Conservation (phyloP, 1,140 invertebrate genomes). For the Spodoptera frugiperda region DNA sequence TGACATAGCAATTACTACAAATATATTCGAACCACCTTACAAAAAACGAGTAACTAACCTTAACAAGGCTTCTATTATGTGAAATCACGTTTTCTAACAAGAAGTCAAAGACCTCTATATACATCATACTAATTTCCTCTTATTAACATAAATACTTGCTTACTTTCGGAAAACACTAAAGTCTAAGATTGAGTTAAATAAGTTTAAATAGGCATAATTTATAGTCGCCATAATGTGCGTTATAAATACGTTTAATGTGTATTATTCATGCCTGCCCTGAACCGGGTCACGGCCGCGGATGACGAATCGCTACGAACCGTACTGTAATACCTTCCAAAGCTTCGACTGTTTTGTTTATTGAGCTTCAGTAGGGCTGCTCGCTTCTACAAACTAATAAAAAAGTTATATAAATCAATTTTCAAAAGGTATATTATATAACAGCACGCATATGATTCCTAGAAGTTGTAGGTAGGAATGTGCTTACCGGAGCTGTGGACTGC, state of each 20-base stretch:
- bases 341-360: conserved; percentile 3
- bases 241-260: conserved; percentile 20
- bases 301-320: background rate
- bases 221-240: background rate
- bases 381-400: background rate
- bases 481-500: too few relatives aligned
- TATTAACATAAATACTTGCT: conserved; percentile 1
- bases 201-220: conserved; percentile 32
- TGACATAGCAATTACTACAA: too few relatives aligned
- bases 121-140: background rate
- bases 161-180: conserved; percentile 16
- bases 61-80: conserved; percentile 1
- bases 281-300: conserved; percentile 18
- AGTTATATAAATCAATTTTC: background rate
- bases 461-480: too few relatives aligned
- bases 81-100: background rate
- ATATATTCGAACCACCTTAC: too few relatives aligned
- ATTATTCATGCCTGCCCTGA: conserved; percentile 17
- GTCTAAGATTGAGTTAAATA: conserved; percentile 20
- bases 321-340: background rate
- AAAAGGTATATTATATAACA: too few relatives aligned
- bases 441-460: too few relatives aligned
- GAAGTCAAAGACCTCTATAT: conserved; percentile 6
- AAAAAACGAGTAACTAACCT: background rate
- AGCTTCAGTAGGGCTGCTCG: background rate